These are phyloP conservation scores for Lithophane socia DNA, from an alignment of 2,888 invertebrate species.

Conservation along the genomic window DNA sequence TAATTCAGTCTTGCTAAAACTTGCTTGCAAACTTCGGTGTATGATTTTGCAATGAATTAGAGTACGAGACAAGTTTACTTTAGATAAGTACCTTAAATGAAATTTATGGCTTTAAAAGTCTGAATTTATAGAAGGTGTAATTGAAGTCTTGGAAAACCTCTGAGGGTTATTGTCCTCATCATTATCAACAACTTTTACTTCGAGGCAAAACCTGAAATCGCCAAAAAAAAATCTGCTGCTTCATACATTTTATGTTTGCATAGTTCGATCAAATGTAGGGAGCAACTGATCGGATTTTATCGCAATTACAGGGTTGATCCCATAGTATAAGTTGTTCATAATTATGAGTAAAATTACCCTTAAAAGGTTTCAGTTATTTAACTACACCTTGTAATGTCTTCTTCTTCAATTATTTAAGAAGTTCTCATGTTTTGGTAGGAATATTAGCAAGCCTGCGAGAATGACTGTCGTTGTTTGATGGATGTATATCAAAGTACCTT, in stretches of 20 bases:
- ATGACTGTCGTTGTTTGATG: background rate
- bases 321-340: background rate
- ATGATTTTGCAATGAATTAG: constrained; percentile 35
- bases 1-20: constrained; percentile 50
- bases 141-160: background rate
- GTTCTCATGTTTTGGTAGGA: background rate
- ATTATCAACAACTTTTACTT: background rate
- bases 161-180: background rate
- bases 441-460: background rate
- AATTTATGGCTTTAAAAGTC: constrained; percentile 1
- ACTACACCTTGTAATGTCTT: background rate
- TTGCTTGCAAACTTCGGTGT: constrained; percentile 36
- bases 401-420: background rate
- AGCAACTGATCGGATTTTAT: background rate
- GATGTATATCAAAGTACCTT: no score
- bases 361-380: background rate
- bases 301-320: background rate
- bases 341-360: background rate
- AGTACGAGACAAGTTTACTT: constrained; percentile 23
- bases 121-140: background rate
- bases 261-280: background rate
- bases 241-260: background rate
- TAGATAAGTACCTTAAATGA: constrained; percentile 7
- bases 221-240: background rate
- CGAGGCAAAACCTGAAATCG: background rate